Percentiles rank a stretch among this genome's conserved stretches.
Conservation (phyloP, 2,113 vertebrate species). For the Sebastes fasciatus region DNA sequence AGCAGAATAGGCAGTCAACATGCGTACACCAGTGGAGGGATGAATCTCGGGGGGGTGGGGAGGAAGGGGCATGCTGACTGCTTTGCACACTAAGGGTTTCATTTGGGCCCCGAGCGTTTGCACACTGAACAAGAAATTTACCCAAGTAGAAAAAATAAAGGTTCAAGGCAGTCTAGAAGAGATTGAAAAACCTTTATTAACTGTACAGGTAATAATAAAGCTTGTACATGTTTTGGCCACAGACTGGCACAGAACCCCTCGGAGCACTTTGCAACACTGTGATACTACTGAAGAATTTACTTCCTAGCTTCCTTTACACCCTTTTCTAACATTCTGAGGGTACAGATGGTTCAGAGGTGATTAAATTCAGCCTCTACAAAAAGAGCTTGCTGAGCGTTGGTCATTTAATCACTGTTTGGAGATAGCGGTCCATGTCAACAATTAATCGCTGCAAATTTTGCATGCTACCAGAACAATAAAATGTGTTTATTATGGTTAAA, state of each 20-base stretch:
- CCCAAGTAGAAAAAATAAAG: background rate
- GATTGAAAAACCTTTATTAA: background rate
- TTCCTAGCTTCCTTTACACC: background rate
- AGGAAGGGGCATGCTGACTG: background rate
- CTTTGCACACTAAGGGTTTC: slow-evolving; percentile 33
- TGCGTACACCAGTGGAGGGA: slow-evolving; percentile 4
- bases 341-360: background rate
- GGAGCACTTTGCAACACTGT: slow-evolving; percentile 3
- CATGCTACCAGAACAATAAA: slow-evolving; percentile 9
- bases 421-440: background rate
- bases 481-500: slow-evolving; percentile 31
- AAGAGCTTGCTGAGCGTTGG: background rate
- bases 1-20: slow-evolving; percentile 40
- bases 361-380: background rate
- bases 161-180: slow-evolving; percentile 12
- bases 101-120: slow-evolving; percentile 10
- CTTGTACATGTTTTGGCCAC: background rate
- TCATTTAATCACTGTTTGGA: background rate
- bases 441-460: background rate
- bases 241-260: background rate
- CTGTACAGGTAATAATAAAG: slow-evolving; percentile 18
- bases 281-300: background rate
- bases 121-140: slow-evolving; percentile 15
- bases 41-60: background rate
- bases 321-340: background rate